Evolutionary conservation across 1,140 invertebrate species (phyloP).

Genomic region (Lucilia cuprina): DNA sequence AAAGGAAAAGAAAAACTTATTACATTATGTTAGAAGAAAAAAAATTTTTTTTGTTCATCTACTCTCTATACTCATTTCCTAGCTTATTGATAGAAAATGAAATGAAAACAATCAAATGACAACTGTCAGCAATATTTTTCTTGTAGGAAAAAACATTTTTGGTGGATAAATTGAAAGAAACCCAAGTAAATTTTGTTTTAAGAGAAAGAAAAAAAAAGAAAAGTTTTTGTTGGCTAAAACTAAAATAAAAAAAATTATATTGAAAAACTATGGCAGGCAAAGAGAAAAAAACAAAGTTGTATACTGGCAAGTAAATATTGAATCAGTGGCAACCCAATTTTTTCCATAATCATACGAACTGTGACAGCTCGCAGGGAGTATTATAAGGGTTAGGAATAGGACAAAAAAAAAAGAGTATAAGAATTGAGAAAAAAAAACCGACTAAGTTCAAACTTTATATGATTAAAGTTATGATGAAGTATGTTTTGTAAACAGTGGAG

Average conservation of each 20-base stretch:
- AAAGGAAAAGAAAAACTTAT: background rate
- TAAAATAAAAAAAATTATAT: background rate
- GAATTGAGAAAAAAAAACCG: background rate
- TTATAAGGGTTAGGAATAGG: background rate
- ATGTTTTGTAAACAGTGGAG: too few relatives aligned
- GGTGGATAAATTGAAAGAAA: background rate
- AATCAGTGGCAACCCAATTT: slow-evolving; percentile 1
- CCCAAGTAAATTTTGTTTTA: background rate
- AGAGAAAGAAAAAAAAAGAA: background rate
- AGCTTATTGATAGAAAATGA: slow-evolving; percentile 18
- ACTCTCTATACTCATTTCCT: background rate
- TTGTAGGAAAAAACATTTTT: background rate
- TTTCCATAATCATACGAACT: too few relatives aligned
- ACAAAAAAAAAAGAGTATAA: background rate
- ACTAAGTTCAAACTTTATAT: too few relatives aligned
- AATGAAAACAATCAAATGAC: slow-evolving; percentile 32
- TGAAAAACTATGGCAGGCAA: too few relatives aligned
- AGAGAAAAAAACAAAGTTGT: background rate
- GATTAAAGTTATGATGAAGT: too few relatives aligned
- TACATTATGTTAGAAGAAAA: background rate
- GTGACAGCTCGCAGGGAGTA: too few relatives aligned
- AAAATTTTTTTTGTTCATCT: too few relatives aligned
- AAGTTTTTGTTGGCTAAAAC: too few relatives aligned
- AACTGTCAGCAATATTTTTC: slow-evolving; percentile 23
- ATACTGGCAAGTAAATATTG: background rate